A percentile compares a stretch with the other conserved stretches of the same genome.
Evolutionary conservation across 2,888 invertebrate genomes (phyloP).

Genomic region (Ophioninae sp.): DNA sequence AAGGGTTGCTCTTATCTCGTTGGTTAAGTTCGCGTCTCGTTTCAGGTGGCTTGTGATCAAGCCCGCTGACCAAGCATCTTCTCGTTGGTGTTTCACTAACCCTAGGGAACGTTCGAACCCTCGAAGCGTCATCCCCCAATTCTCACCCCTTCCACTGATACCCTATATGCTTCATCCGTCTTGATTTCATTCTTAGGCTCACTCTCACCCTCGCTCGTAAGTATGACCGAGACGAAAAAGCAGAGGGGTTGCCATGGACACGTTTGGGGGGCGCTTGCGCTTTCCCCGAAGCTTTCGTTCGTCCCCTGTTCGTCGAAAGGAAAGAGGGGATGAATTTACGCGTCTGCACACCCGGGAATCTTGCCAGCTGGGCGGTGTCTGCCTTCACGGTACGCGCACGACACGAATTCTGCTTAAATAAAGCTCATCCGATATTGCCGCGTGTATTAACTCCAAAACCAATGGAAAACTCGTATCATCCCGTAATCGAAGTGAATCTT

Average conservation of each 20-base stretch:
- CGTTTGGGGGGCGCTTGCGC: slow-evolving; percentile 72
- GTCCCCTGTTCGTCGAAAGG: slow-evolving; percentile 49
- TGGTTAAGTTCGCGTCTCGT: slow-evolving; percentile 23
- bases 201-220: slow-evolving; percentile 43
- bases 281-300: slow-evolving; percentile 31
- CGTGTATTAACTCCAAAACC: not conserved
- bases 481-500: not conserved
- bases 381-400: slow-evolving; percentile 73
- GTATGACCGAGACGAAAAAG: slow-evolving; percentile 43
- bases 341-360: slow-evolving; percentile 77
- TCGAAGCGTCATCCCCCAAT: not conserved
- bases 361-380: slow-evolving; percentile 83
- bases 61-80: slow-evolving; percentile 53
- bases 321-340: slow-evolving; percentile 75
- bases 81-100: slow-evolving; percentile 18
- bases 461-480: not conserved
- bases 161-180: slow-evolving; percentile 3
- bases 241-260: slow-evolving; percentile 77
- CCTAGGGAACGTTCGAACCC: not conserved
- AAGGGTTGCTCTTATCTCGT: not conserved
- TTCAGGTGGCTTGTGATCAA: slow-evolving; percentile 48
- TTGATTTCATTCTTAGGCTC: slow-evolving; percentile 40
- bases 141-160: slow-evolving; percentile 7
- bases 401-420: slow-evolving; percentile 32
- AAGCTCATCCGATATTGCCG: slow-evolving; percentile 40